Base-by-base conservation (phyloP, 2,888 invertebrate species). In the Dynastes maya region DNA sequence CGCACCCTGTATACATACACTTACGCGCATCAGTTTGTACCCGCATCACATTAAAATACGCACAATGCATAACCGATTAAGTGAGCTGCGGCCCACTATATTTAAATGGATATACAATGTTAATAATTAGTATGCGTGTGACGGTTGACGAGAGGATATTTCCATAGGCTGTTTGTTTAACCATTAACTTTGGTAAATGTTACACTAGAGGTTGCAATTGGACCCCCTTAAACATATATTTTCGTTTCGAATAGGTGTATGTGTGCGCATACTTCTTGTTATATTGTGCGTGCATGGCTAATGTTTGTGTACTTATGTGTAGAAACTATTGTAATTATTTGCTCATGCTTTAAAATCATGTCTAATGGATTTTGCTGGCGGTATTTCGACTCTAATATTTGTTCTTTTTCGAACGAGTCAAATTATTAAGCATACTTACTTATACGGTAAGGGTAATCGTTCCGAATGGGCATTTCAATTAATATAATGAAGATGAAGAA, bases 161-260 rank as follows among this genome's bases (percentile, higher is more conserved):
- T 72, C 72, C 58, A 58, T 45, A 58, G 58, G 58, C 78, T 87
- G 83, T 87, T 87, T 87, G 84, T 83, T 82, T 64, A 85, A 81
- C 86, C 87, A 87, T 87, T 87, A 87, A 84, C 85, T 86, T 70
- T 83, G 80, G 86, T 85, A 86, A 86, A 85, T 86, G 86, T 86
- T 86, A 85, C 83, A 82, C 55, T 77, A 74, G 77, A 72, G 72
- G 79, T 77, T 77, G 80, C 80, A 77, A 78, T 65, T 68, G 72
- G 75, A 63, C 67, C 78, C 65, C 70, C 76, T 65, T 67, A 76
- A 76, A 67, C 45, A 75, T 65, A 67, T 64, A 58, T 75, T 58
- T 75, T 61, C 63, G 68, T 68, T 77, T 75, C 64, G 64, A 13
- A 63, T 58, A 58, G 55, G 22, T 8, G 22, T 58, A 22, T 75